Base-by-base conservation (phyloP, 1,140 invertebrate species). In the Zaprionus capensis region DNA sequence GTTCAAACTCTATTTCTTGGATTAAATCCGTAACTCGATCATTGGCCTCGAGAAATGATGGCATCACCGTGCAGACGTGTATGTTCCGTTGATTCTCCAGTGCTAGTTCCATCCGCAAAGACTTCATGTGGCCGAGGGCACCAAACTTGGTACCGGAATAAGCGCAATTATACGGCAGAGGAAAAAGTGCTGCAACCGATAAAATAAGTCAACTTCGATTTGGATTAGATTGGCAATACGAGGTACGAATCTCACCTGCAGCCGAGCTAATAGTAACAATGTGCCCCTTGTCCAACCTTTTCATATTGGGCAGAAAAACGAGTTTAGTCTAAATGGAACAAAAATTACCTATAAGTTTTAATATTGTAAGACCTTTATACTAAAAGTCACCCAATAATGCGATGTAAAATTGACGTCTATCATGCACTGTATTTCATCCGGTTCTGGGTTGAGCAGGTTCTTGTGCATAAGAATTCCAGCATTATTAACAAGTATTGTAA, bases 231-330 rank as follows among this genome's bases (percentile, higher is more conserved):
- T 38, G 14, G 0, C 14, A 15, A 14, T 12, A 0, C 4, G 14
- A 38, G 0, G 0, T 0, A 38, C 14, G 36, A 24, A 12, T 28
- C 57, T 66, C 38, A 90, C 97, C 97, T 26, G 97, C 97, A 17
- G 97, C 93, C 44, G 96, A 97, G 0, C 97, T 96, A 24, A 99
- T 95, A 2, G 95, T 97, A 0, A 98, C 96, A 38, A 99, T 95
- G 73, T 98, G 97, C 0, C 97, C 97, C 53, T 95, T 94, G 83
- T 97, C 95, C 34, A 94, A 93, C 66, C 96, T 94, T 93, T 98
- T 97, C 98, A 99, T 99, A 22, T 94, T 94, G 14, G 96, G 96
- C 51, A 99, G 91, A 92, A 96, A 95, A 0, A 94, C 93, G 77
- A 94, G 94, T 0, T 94, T 94, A 11, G 94, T 95, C 95, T 96